Evolutionary conservation across 2,797 vertebrate genomes (phyloP), one percentile per base, ranked within the genome.

Genomic region (Neopelma chrysocephalum): DNA sequence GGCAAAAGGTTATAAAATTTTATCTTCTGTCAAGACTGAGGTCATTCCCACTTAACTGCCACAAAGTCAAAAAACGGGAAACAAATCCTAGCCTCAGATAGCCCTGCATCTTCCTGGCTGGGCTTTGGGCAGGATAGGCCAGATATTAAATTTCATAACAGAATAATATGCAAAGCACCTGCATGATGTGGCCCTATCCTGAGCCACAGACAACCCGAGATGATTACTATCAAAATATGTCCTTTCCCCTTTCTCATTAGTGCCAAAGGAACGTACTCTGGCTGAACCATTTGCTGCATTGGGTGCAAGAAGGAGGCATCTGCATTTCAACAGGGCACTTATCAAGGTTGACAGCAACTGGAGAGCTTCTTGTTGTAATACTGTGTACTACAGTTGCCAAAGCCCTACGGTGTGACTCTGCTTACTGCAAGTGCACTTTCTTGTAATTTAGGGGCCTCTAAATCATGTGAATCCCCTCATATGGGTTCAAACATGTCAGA

Each of bases 261-360:
- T 90, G 76, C n/a, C 56, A 29, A 68, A 73, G 66, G 51, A 90
- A 83, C 0, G 0, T 54, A 86, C 50, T 43, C 65, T 51, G 64
- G 70, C 75, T 84, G 48, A 76, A 89, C 68, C 57, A 61, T 79
- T 96, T 75, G 38, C 57, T 86, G 34, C 4, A 10, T 36, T 89
- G 3, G 5, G 62, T 87, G 82, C 64, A 90, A 91, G 84, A 34
- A 96, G 62, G 54, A 70, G 50, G 57, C 60, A 65, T 83, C 87
- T 90, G 56, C 77, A 87, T 96, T 97, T 90, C 87, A 94, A 54
- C 66, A 47, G 62, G 66, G 53, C 43, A 27, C 83, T 92, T 92
- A 92, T 91, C 90, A 89, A 93, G 61, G 82, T 7, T 95, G 93
- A 94, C 83, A 93, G 69, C 50, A 71, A 29, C 61, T 66, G 77